phyloP scores from a whole-genome alignment of 1,140 invertebrate species.

The Schlechtendalia chinensis region DNA sequence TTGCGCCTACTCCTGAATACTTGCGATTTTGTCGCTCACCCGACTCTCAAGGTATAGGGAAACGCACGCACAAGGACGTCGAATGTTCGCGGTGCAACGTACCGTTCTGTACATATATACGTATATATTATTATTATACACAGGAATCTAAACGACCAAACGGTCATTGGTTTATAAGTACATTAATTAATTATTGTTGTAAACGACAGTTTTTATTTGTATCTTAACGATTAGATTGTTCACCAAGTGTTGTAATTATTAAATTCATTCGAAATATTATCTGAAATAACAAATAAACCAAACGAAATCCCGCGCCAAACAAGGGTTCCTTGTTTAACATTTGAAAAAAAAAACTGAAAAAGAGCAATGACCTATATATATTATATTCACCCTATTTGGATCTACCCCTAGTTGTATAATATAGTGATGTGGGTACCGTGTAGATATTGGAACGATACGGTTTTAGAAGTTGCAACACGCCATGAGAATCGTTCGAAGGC shows the following conservation, averaged over 20 bases:
- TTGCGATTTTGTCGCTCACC: not conserved
- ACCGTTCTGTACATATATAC: too few species aligned
- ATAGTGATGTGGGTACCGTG: not conserved
- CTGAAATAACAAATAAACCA: not conserved
- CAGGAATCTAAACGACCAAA: too few species aligned
- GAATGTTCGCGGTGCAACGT: too few species aligned
- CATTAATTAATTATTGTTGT: too few species aligned
- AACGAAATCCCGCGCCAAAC: not conserved
- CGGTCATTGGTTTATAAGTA: too few species aligned
- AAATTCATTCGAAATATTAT: too few species aligned
- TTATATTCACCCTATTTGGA: not conserved
- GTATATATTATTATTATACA: too few species aligned
- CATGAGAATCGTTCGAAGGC: not conserved
- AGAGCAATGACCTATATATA: not conserved
- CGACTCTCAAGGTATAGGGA: not conserved
- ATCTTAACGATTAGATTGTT: too few species aligned
- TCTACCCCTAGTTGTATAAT: conserved; percentile 1
- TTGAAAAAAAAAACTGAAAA: not conserved
- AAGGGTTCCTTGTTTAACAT: conserved; percentile 2
- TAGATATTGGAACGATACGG: too few species aligned
- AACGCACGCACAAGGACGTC: too few species aligned
- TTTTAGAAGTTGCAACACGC: not conserved
- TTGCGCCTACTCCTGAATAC: conserved; percentile 6
- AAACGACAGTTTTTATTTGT: too few species aligned
- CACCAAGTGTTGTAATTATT: too few species aligned